A percentile compares a stretch with the other conserved stretches of the same genome.
Evolutionary conservation across 2,113 vertebrate species (phyloP).

Genomic region (Camelus dromedarius): DNA sequence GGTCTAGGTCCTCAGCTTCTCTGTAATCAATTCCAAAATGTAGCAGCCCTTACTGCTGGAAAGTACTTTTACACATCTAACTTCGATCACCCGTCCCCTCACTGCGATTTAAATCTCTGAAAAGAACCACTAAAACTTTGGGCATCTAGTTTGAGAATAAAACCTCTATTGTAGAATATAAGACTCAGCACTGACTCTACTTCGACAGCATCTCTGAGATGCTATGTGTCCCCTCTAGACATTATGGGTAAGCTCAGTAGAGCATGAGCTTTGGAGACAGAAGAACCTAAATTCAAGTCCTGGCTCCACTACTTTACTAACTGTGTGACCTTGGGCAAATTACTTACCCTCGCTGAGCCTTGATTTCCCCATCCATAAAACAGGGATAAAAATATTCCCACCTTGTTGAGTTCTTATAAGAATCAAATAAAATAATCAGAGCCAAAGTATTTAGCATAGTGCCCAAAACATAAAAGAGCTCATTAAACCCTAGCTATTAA

Average conservation of each 20-base stretch:
- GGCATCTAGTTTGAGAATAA: background rate
- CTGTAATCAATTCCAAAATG: constrained; percentile 47
- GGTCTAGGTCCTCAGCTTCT: constrained; percentile 6
- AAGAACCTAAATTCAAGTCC: background rate
- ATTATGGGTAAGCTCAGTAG: no score
- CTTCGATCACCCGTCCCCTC: background rate
- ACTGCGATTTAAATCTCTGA: constrained; percentile 32
- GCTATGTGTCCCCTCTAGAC: background rate
- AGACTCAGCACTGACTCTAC: background rate
- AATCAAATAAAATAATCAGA: constrained; percentile 44
- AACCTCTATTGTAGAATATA: background rate
- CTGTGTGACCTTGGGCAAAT: constrained; percentile 18
- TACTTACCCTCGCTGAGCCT: constrained; percentile 46
- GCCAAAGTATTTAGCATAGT: constrained; percentile 46
- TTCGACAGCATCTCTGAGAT: background rate
- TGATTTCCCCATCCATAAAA: constrained; percentile 39
- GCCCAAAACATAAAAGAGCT: constrained; percentile 33
- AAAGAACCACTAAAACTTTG: constrained; percentile 37
- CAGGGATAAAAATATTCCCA: constrained; percentile 18
- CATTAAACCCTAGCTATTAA: constrained; percentile 72
- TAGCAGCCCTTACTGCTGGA: constrained; percentile 8
- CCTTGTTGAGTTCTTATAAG: constrained; percentile 14
- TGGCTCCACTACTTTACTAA: background rate
- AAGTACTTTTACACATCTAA: constrained; percentile 16
- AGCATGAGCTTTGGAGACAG: background rate